Evolutionary conservation across 1,140 invertebrate species (phyloP).

Genomic region (Musca domestica): DNA sequence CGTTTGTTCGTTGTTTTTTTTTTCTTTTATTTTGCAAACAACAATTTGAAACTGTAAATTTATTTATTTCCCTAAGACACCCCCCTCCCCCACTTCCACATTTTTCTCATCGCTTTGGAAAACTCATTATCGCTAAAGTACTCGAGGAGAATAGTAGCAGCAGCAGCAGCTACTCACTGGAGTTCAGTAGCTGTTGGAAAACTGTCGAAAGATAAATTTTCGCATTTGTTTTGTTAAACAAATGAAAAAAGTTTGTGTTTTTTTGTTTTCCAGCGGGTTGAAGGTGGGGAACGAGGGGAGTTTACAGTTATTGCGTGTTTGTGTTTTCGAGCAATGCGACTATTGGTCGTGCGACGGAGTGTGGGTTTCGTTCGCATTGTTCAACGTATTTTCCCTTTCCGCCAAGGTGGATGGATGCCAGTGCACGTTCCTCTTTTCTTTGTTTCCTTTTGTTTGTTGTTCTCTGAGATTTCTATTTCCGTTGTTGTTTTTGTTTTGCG

Average conservation of each 20-base stretch:
- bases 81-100: too few species aligned
- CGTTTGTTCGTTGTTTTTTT: too few species aligned
- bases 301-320: too few species aligned
- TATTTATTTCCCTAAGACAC: too few species aligned
- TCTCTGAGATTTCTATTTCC: not conserved
- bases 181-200: too few species aligned
- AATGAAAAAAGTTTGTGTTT: conserved; percentile 11
- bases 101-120: not conserved
- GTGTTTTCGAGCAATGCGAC: too few species aligned
- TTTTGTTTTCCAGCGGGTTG: not conserved
- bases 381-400: too few species aligned
- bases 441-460: not conserved
- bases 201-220: not conserved
- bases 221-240: not conserved
- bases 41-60: too few species aligned
- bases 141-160: not conserved
- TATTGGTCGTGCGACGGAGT: too few species aligned
- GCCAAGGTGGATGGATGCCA: not conserved
- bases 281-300: too few species aligned
- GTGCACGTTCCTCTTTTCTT: not conserved
- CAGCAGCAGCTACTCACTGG: not conserved
- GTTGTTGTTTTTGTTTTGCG: not conserved
- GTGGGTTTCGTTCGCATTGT: too few species aligned
- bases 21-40: too few species aligned
- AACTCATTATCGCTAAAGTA: conserved; percentile 9